Percentiles rank a stretch among this genome's conserved stretches.
These are phyloP conservation scores for Tenthredo notha DNA, from an alignment of 2,888 invertebrate genomes.

Conservation along the genomic window DNA sequence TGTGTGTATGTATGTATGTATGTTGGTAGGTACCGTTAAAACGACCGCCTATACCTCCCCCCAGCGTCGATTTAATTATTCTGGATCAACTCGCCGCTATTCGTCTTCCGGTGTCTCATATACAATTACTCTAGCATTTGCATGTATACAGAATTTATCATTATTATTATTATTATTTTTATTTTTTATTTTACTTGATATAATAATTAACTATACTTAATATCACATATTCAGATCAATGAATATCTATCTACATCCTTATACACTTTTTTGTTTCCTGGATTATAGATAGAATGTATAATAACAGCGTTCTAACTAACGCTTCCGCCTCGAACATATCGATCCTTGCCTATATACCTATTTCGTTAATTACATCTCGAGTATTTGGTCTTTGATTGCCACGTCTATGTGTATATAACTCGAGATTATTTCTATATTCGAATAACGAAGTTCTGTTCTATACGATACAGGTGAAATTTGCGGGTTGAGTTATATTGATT, in stretches of 20 bases:
- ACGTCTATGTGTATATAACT: not conserved
- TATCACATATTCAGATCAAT: not conserved
- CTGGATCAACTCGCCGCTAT: not conserved
- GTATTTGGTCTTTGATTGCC: not conserved
- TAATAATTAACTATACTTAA: not conserved
- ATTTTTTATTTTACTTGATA: not conserved
- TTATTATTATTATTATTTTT: not conserved
- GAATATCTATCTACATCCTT: not conserved
- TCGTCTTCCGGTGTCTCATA: slow-evolving; percentile 14
- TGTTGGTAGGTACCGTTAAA: slow-evolving; percentile 15
- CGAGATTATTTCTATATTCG: not conserved
- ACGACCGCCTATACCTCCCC: not conserved
- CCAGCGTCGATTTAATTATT: slow-evolving; percentile 21
- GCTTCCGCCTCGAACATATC: slow-evolving; percentile 7
- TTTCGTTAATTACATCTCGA: not conserved
- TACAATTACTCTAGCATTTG: not conserved
- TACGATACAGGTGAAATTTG: not conserved
- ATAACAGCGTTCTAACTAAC: not conserved
- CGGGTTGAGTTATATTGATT: not conserved
- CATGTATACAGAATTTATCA: not conserved
- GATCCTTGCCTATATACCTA: slow-evolving; percentile 4
- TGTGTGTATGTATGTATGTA: not conserved
- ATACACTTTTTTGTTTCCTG: not conserved
- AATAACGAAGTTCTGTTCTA: not conserved
- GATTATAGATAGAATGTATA: not conserved